phyloP scores from a whole-genome alignment of 2,888 invertebrate genomes.

The Tenthredo livida region DNA sequence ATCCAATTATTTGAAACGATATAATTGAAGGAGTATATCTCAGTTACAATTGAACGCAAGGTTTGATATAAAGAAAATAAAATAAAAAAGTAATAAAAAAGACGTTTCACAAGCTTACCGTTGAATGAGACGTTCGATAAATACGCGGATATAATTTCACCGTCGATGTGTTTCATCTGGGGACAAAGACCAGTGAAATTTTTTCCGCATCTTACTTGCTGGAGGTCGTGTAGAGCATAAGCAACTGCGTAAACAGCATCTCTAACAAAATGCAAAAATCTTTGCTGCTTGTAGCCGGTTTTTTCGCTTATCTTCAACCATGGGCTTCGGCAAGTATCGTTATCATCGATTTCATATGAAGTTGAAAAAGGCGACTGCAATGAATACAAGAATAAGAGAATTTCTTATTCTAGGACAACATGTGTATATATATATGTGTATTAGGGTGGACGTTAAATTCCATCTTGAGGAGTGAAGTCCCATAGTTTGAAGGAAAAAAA shows the following conservation, averaged over 20 bases:
- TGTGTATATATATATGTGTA: no score
- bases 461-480: no score
- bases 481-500: no score
- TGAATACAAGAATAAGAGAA: background rate
- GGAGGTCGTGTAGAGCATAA: conserved; percentile 78
- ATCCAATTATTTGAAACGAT: conserved; percentile 14
- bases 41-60: background rate
- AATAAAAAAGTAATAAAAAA: background rate
- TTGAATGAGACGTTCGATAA: conserved; percentile 79
- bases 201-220: conserved; percentile 74
- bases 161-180: conserved; percentile 76
- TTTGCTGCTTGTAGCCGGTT: conserved; percentile 75
- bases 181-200: conserved; percentile 74
- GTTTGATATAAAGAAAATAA: background rate
- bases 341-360: background rate
- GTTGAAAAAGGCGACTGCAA: background rate
- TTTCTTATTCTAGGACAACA: no score
- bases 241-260: conserved; percentile 81
- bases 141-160: conserved; percentile 74
- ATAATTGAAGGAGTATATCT: background rate
- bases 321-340: conserved; percentile 57
- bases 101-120: conserved; percentile 71
- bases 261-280: conserved; percentile 79
- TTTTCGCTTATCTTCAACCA: conserved; percentile 60
- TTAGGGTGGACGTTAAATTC: no score